A percentile compares a stretch with the other conserved stretches of the same genome.
These are phyloP conservation scores for Pardosa pseudoannulata DNA, from an alignment of 2,888 invertebrate genomes.

Conservation along the genomic window DNA sequence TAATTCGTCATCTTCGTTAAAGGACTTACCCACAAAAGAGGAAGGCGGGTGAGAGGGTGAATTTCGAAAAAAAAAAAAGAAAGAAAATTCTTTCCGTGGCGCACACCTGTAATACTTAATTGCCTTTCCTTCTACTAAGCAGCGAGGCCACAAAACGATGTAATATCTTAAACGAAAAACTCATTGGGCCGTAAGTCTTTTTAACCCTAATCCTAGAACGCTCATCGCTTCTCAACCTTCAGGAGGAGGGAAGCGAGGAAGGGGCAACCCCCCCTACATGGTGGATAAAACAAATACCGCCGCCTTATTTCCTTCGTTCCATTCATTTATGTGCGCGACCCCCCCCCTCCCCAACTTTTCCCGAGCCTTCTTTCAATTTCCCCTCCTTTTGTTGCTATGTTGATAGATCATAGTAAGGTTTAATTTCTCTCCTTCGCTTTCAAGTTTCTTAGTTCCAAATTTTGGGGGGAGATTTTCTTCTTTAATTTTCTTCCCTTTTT, in stretches of 20 bases:
- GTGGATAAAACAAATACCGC: constrained; percentile 71
- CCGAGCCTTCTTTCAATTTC: constrained; percentile 55
- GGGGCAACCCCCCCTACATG: constrained; percentile 24
- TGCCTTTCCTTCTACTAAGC: constrained; percentile 63
- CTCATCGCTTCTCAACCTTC: constrained; percentile 69
- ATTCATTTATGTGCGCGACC: constrained; percentile 57
- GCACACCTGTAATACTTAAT: constrained; percentile 70
- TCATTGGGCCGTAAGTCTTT: constrained; percentile 69
- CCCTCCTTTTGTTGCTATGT: constrained; percentile 67
- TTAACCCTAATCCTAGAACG: constrained; percentile 71
- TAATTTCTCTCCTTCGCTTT: constrained; percentile 65
- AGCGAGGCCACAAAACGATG: constrained; percentile 70
- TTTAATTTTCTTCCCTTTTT: constrained; percentile 39
- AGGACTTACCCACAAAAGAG: constrained; percentile 49
- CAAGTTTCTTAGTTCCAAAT: constrained; percentile 71
- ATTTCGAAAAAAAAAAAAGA: not conserved
- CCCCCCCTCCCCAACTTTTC: constrained; percentile 15
- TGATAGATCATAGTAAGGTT: constrained; percentile 70
- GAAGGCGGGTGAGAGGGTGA: not conserved
- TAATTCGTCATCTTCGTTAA: constrained; percentile 72
- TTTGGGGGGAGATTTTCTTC: constrained; percentile 53
- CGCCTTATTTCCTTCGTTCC: constrained; percentile 69
- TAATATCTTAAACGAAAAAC: constrained; percentile 72
- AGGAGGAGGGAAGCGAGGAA: not conserved
- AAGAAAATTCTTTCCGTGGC: constrained; percentile 11